Evolutionary conservation across 2,113 vertebrate species (phyloP).

Genomic region (Nyctereutes procyonoides): DNA sequence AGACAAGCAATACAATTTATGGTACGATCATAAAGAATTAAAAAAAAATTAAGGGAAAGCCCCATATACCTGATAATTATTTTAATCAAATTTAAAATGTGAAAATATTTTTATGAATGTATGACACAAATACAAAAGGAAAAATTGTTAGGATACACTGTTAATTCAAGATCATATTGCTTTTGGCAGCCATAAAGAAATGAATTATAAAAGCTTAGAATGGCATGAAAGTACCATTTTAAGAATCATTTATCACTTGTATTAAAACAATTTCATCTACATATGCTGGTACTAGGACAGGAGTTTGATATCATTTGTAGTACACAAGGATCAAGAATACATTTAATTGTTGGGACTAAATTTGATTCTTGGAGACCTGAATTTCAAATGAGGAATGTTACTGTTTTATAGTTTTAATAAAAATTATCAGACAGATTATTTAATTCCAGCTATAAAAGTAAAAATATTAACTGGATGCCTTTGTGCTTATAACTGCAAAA

Average conservation of each 20-base stretch:
- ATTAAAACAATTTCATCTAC: not conserved
- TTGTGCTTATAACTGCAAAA: not conserved
- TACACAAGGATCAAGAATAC: not conserved
- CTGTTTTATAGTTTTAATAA: not conserved
- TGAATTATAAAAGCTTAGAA: slow-evolving; percentile 5
- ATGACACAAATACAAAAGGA: not conserved
- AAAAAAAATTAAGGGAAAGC: not conserved
- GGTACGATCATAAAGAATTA: not conserved
- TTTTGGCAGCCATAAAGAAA: not conserved
- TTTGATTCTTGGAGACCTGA: not conserved
- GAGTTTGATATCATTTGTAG: not conserved
- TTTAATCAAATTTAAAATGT: not conserved
- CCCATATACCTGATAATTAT: not conserved
- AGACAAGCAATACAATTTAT: not conserved
- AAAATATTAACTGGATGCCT: not conserved
- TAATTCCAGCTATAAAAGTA: not conserved
- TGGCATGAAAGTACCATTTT: not conserved
- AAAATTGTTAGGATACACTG: not conserved
- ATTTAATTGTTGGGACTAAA: not conserved
- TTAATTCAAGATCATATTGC: not conserved
- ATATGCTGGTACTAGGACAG: not conserved
- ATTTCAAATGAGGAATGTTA: not conserved
- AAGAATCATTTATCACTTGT: not conserved
- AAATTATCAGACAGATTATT: not conserved
- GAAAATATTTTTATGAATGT: not conserved